phyloP scores from a whole-genome alignment of 1,140 invertebrate genomes.

The Heliconius hermathena region DNA sequence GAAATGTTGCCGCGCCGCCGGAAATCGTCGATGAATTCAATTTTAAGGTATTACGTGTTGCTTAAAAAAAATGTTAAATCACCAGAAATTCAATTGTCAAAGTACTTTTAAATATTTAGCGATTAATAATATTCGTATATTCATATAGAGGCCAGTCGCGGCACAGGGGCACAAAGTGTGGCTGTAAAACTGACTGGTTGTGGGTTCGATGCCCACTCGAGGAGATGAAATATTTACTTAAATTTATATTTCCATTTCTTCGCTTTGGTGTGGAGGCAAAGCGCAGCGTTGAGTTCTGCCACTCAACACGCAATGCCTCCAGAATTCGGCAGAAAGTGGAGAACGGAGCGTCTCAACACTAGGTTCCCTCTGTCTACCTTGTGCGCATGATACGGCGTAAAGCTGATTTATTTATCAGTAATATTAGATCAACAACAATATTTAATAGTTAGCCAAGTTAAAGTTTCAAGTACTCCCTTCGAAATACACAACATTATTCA shows the following conservation, averaged over 20 bases:
- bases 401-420: neutral
- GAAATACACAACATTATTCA: conserved; percentile 31
- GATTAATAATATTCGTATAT: neutral
- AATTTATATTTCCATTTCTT: too few species aligned
- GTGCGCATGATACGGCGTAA: too few species aligned
- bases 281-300: too few species aligned
- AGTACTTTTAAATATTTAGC: neutral
- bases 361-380: too few species aligned
- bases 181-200: too few species aligned
- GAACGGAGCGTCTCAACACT: too few species aligned
- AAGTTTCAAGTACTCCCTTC: neutral
- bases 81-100: neutral
- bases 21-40: conserved; percentile 20
- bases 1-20: conserved; percentile 19
- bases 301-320: too few species aligned
- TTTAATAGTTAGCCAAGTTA: neutral
- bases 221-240: too few species aligned
- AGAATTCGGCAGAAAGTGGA: too few species aligned
- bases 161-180: too few species aligned
- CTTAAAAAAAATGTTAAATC: neutral
- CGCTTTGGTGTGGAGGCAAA: too few species aligned
- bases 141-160: neutral
- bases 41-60: conserved; percentile 2
- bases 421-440: neutral
- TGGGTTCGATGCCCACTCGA: too few species aligned